phyloP scores from a whole-genome alignment of 2,888 invertebrate species.

The Drosophila barbarae region DNA sequence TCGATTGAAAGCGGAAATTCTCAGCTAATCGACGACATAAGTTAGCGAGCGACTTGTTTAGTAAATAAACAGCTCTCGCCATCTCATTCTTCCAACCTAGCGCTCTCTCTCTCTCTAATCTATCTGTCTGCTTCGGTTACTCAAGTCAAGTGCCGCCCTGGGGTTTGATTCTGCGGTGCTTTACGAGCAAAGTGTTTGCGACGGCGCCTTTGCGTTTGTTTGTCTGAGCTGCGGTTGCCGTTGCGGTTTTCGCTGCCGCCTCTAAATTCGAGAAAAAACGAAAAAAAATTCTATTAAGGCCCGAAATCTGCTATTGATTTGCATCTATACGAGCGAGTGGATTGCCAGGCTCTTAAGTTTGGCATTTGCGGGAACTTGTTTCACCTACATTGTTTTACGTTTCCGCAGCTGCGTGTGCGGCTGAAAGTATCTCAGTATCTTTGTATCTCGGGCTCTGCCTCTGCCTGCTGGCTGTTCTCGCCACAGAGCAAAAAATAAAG shows the following conservation, averaged over 20 bases:
- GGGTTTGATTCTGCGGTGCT: constrained; percentile 14
- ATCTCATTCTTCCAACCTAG: constrained; percentile 6
- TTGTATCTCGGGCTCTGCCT: constrained; percentile 19
- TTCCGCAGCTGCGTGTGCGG: constrained; percentile 71
- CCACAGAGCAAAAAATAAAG: constrained; percentile 8
- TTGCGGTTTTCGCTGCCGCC: constrained; percentile 38
- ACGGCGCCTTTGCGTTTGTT: constrained; percentile 64
- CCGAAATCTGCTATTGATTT: constrained; percentile 64
- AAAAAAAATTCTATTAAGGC: constrained; percentile 56
- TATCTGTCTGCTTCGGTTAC: constrained; percentile 11
- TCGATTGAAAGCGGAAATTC: constrained; percentile 55
- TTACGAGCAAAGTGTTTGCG: constrained; percentile 48
- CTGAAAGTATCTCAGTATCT: constrained; percentile 49
- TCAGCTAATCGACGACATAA: constrained; percentile 53
- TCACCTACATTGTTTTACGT: constrained; percentile 68
- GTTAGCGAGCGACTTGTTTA: constrained; percentile 57
- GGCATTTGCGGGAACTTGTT: constrained; percentile 63
- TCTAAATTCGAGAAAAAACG: constrained; percentile 25
- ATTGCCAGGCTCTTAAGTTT: constrained; percentile 57
- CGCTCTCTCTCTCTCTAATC: constrained; percentile 17
- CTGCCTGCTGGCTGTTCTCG: constrained; percentile 17
- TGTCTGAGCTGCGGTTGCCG: constrained; percentile 64
- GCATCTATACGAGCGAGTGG: constrained; percentile 56
- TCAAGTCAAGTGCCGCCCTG: constrained; percentile 38
- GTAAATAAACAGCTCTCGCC: constrained; percentile 22